A percentile compares a stretch with the other conserved stretches of the same genome.
Evolutionary conservation across 2,113 vertebrate species (phyloP).

Genomic region (Phasianus colchicus): DNA sequence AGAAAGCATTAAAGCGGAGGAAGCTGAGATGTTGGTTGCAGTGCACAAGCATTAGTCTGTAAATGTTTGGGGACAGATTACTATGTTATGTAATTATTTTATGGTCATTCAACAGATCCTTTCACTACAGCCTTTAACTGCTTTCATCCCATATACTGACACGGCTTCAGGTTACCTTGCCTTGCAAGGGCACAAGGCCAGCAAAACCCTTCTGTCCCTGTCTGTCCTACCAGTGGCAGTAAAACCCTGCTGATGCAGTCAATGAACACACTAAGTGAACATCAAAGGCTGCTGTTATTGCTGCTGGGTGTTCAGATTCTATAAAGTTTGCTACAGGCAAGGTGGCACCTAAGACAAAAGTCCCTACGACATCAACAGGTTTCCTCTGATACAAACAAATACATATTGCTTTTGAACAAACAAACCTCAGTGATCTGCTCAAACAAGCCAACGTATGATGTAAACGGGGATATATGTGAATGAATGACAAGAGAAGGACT

Average conservation of each 20-base stretch:
- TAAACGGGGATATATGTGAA: neutral
- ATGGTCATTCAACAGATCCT: neutral
- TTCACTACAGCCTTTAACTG: neutral
- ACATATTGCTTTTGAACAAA: neutral
- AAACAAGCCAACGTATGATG: neutral
- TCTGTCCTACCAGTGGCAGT: neutral
- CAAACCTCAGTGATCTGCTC: neutral
- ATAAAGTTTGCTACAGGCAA: neutral
- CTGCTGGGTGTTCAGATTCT: neutral
- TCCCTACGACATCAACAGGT: neutral
- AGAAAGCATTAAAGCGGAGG: neutral
- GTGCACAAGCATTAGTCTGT: neutral
- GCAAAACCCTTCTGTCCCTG: neutral
- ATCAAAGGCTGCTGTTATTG: neutral
- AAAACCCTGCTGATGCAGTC: neutral
- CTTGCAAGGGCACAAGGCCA: neutral
- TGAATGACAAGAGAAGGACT: neutral
- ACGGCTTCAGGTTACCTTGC: neutral
- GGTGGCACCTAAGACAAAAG: neutral
- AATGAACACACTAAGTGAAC: accelerated
- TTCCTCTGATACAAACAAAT: neutral
- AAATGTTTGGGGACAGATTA: neutral
- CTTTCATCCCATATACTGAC: neutral
- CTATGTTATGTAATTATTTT: neutral
- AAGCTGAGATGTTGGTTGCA: neutral